Evolutionary conservation across 1,140 invertebrate species (phyloP), one percentile per base, ranked within the genome.

Genomic region (Trachymyrmex cornetzi): DNA sequence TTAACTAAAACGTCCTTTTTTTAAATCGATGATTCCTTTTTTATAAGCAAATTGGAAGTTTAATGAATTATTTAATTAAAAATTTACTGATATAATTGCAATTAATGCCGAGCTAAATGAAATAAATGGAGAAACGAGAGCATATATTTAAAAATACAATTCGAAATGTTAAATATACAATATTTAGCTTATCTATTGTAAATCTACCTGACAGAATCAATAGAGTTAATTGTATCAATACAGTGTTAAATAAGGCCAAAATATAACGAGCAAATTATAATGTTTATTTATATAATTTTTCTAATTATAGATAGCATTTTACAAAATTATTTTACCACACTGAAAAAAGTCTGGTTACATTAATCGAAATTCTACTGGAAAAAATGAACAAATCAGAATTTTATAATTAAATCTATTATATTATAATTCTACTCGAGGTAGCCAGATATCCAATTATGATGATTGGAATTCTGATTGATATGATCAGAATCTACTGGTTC

Each of bases 41-140:
- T 34, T 57, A 38, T 38, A 34, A 74, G 22, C 55, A 34, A 4
- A 61, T 77, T 77, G 9, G 6, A 22, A 24, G 16, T 22, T 77
- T 38, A 16, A 38, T 59, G 9, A 61, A 77, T 77, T 19, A 38
- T 61, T 77, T 24, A 24, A 77, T 50, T 19, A 12, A 61, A 38
- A 61, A 44, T 74, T 22, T 34, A 24, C 9, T 61, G 9, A 77
- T 44, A 38, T 61, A 74, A 12, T 50, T 50, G 3, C 5, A 48
- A 14, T 16, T 14, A 38, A 57, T 57, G 1, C 3, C 7, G 6
- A 16, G 3, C 7, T 53, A 12, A 74, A 55, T 55, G 34, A 74
- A 22, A 44, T 27, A 2, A 55, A 53, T n/a, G 9, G 2, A 30
- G 34, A 38, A 38, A 38, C 34, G 34, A 9, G 27, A 2, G 2